Evolutionary conservation across 2,888 invertebrate species (phyloP), one percentile per base, ranked within the genome.

Genomic region (Parthenolecanium corni): DNA sequence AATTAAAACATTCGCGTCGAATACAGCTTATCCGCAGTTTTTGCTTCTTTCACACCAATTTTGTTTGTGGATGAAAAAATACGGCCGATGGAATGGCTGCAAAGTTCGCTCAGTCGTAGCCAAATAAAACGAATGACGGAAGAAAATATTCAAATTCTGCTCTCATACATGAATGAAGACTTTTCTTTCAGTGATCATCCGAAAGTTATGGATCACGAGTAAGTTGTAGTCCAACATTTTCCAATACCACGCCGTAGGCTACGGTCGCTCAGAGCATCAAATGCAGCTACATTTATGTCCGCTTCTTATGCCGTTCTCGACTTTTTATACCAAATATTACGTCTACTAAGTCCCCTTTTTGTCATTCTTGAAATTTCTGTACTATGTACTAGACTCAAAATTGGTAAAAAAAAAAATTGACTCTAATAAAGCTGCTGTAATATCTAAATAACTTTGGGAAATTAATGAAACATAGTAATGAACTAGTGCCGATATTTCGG

Each of bases 101-200:
- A 57, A 18, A 47, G 5, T 31, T 57, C 49, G 24, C 51, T 47
- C 16, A 57, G 58, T 14, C 47, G 40, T 23, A 47, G 49, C 9
- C 38, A 38, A 11, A 38, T 51, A 31, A 31, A 61, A 16, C 38
- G 51, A 61, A 40, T 31, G n/a, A 46, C 63, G 4, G 54, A 61
- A 11, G 66, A 66, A 18, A 67, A 67, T 56, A 64, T 70, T 56
- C 69, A 83, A 75, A 75, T 79, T 1, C 75, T 83, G 5, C 72
- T 83, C 1, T 78, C 80, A 0, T 83, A 81, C 72, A 76, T 80
- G 9, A 82, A 80, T 70, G 76, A 73, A n/a, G 82, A 83, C 70
- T 80, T 81, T 67, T 82, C 82, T 0, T 83, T 83, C 71, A 82
- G 82, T 64, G 82, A 83, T 64, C 82, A 82, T 66, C 81, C 79